Evolutionary conservation across 2,113 vertebrate genomes (phyloP).

Genomic region (Takifugu bimaculatus): DNA sequence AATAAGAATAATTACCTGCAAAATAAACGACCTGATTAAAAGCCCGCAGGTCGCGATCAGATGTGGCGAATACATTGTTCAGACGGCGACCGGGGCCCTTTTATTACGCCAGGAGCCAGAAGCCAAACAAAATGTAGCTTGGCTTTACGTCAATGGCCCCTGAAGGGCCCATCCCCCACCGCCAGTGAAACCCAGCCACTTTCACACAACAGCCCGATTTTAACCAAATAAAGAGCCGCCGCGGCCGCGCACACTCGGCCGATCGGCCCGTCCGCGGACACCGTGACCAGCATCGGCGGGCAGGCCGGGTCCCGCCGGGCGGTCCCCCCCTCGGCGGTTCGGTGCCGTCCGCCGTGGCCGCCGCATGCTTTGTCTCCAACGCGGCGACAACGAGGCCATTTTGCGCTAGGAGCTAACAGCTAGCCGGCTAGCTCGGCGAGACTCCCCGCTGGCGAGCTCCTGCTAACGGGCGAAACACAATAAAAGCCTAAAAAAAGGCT

Average conservation of each 20-base stretch:
- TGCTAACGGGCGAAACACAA: constrained; percentile 16
- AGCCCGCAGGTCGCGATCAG: neutral
- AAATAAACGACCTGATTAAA: neutral
- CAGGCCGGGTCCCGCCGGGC: neutral
- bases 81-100: neutral
- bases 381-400: constrained; percentile 69
- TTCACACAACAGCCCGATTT: constrained; percentile 16
- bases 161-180: constrained; percentile 66
- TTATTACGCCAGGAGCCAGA: constrained; percentile 22
- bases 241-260: too few relatives aligned
- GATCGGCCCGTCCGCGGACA: too few relatives aligned
- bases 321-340: fast-evolving
- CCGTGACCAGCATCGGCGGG: fast-evolving
- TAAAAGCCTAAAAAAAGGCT: neutral
- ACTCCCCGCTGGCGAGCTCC: constrained; percentile 1
- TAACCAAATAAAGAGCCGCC: constrained; percentile 11
- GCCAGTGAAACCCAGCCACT: constrained; percentile 29
- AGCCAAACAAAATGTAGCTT: constrained; percentile 55
- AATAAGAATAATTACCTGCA: constrained; percentile 1
- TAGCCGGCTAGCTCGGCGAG: constrained; percentile 44
- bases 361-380: constrained; percentile 71
- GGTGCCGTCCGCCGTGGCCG: neutral
- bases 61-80: neutral
- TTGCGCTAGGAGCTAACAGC: constrained; percentile 63
- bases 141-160: constrained; percentile 66